Base-by-base conservation (phyloP, 2,888 invertebrate species). In the Orchesellides sinensis region DNA sequence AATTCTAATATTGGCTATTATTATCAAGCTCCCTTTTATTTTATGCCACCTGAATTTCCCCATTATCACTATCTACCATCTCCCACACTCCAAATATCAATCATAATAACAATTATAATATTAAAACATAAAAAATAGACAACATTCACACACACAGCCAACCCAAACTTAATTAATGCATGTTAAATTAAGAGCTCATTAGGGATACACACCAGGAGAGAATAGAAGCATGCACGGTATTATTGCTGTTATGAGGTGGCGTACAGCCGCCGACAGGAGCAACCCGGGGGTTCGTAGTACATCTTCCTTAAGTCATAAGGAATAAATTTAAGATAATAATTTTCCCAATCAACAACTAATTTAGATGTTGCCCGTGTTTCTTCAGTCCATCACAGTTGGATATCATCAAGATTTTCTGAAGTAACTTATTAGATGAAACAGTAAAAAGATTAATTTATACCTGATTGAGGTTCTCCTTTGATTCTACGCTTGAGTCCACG, bases 131-230 rank as follows among this genome's bases (percentile, higher is more conserved):
- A n/a, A n/a, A n/a, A n/a, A n/a, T n/a, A n/a, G n/a, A n/a, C n/a
- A n/a, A n/a, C n/a, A n/a, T n/a, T n/a, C 86, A 86, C 84, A 83
- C 84, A 79, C 83, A 83, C 74, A 17, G 45, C 52, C 8, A 35
- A 66, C 74, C 45, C 79, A 83, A n/a, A 70, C 83, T 84, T 86
- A 86, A 86, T 86, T 86, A 86, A 86, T 86, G 84, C 78, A 80
- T 81, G 86, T 87, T 86, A 87, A 88, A 88, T 88, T 87, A 88
- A 85, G 84, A 86, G 80, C 86, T 88, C 87, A 87, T 87, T 88
- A 87, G 78, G 78, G 78, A 84, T n/a, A n/a, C n/a, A 74, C 88
- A 83, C 78, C 79, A 83, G 85, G 81, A 77, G 66, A 27, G 69
- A 10, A 10, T 32, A 49, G 54, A 6, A 54, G 17, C 4, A 40